phyloP scores from a whole-genome alignment of 2,797 vertebrate genomes.

The Macropus fuliginosus region DNA sequence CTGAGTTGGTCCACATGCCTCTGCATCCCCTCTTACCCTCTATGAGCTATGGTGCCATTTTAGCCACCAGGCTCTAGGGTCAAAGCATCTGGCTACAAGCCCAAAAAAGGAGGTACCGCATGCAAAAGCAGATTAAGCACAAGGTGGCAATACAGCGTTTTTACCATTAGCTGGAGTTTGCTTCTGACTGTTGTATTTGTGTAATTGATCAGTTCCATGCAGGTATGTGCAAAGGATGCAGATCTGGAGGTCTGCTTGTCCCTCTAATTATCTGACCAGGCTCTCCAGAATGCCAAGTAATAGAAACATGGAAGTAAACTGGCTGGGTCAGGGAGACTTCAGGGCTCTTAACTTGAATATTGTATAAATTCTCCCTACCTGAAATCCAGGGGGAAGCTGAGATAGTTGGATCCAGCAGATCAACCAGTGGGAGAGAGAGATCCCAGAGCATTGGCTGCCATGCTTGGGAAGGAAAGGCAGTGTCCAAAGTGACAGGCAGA shows the following conservation, averaged over 20 bases:
- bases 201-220: neutral
- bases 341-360: constrained; percentile 24
- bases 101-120: neutral
- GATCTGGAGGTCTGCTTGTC: no score
- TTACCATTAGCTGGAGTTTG: neutral
- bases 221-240: neutral
- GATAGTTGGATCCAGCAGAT: constrained; percentile 14
- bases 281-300: constrained; percentile 25
- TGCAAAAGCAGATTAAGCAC: neutral
- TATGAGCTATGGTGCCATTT: neutral
- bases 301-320: neutral
- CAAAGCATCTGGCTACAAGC: no score
- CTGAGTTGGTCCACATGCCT: neutral
- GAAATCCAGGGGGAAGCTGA: constrained; percentile 10
- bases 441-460: neutral
- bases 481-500: neutral
- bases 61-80: neutral
- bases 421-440: neutral
- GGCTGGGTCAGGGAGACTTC: constrained; percentile 18
- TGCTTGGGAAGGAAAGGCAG: neutral
- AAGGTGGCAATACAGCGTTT: neutral
- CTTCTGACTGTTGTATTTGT: neutral
- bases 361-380: constrained; percentile 1
- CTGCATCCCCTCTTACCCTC: neutral
- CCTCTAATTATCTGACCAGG: neutral